Percentiles rank a stretch among this genome's conserved stretches.
phyloP scores from a whole-genome alignment of 2,888 invertebrate species.

The Archaeoteleia sp. region DNA sequence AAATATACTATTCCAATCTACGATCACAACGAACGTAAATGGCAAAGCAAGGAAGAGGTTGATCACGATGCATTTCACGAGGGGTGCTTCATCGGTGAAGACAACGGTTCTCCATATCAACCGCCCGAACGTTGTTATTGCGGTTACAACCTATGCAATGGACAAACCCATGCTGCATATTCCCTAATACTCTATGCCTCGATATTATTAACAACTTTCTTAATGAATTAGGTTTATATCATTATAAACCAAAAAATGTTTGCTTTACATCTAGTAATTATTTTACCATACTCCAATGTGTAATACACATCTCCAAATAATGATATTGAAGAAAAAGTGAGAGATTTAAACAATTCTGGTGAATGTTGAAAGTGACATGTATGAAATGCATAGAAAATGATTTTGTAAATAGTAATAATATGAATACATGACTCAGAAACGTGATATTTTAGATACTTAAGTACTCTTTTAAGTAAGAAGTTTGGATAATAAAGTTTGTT shows the following conservation, averaged over 20 bases:
- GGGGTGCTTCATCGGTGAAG: constrained; percentile 81
- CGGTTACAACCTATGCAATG: constrained; percentile 84
- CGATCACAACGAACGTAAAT: constrained; percentile 77
- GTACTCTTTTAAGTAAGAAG: constrained; percentile 6
- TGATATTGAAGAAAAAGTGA: neutral
- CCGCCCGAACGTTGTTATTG: constrained; percentile 86
- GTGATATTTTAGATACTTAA: constrained; percentile 44
- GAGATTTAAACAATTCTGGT: neutral
- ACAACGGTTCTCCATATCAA: constrained; percentile 80
- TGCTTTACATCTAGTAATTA: too few relatives aligned
- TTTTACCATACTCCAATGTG: constrained; percentile 9
- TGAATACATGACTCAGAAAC: constrained; percentile 21
- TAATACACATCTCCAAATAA: neutral
- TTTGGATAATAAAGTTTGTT: constrained; percentile 24
- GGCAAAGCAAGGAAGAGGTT: constrained; percentile 81
- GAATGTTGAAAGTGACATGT: neutral
- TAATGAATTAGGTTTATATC: constrained; percentile 20
- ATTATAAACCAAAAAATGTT: too few relatives aligned
- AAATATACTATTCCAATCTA: constrained; percentile 80
- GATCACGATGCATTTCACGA: constrained; percentile 82
- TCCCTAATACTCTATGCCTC: constrained; percentile 18
- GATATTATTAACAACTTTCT: constrained; percentile 22
- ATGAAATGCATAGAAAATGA: neutral
- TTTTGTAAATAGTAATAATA: constrained; percentile 17
- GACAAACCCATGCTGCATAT: constrained; percentile 58